Conservation (phyloP, 1,140 invertebrate genomes). For the Drosophila trapezifrons region DNA sequence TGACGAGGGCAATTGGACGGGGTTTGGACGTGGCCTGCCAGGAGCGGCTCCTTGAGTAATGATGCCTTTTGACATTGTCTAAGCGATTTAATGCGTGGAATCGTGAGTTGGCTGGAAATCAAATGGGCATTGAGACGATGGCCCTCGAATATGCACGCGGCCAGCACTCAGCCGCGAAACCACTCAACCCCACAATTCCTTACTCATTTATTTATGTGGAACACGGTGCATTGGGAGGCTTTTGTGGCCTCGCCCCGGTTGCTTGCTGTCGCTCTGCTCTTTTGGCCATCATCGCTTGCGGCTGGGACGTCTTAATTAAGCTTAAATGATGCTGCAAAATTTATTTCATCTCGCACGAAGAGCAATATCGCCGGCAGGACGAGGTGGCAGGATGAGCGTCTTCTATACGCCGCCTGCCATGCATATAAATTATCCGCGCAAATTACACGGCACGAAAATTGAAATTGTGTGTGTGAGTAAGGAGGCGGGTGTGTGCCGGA, state of each 20-base stretch:
- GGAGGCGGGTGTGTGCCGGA: conserved; percentile 12
- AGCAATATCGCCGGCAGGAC: conserved; percentile 11
- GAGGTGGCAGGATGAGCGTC: conserved; percentile 44
- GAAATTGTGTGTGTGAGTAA: conserved; percentile 46
- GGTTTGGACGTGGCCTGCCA: conserved; percentile 33
- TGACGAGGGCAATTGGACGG: conserved; percentile 50
- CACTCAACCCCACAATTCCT: conserved; percentile 59
- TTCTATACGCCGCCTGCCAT: conserved; percentile 69
- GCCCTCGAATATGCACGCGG: conserved; percentile 63
- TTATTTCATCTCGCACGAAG: conserved; percentile 79
- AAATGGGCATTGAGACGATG: conserved; percentile 55
- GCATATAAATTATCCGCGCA: conserved; percentile 80
- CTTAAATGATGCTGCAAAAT: conserved; percentile 83
- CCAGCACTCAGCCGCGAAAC: conserved; percentile 45
- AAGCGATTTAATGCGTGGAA: conserved; percentile 79
- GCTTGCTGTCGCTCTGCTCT: conserved; percentile 8
- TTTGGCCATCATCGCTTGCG: conserved; percentile 57
- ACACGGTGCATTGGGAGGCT: conserved; percentile 61
- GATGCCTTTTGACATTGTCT: conserved; percentile 81
- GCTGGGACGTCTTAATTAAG: conserved; percentile 78
- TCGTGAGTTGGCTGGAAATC: conserved; percentile 75
- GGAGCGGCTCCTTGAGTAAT: conserved; percentile 64
- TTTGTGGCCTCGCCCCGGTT: conserved; percentile 53
- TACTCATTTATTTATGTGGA: conserved; percentile 78
- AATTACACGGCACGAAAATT: conserved; percentile 79